These are phyloP conservation scores for Choristoneura fumiferana DNA, from an alignment of 1,140 invertebrate genomes.

Conservation along the genomic window DNA sequence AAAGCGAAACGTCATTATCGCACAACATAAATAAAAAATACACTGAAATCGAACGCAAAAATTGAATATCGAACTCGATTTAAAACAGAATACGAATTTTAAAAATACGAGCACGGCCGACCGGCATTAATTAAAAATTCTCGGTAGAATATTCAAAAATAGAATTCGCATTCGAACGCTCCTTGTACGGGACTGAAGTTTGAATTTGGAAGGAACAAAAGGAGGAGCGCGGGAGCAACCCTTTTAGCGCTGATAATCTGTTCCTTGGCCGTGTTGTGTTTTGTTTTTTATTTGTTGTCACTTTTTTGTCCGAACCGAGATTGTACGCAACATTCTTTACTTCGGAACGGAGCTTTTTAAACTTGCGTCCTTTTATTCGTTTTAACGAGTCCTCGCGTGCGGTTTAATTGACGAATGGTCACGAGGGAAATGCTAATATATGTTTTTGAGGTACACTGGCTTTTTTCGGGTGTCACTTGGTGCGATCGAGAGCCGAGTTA, in stretches of 20 bases:
- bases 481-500: too few relatives aligned
- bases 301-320: slow-evolving; percentile 75
- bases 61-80: slow-evolving; percentile 76
- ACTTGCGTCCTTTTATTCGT: slow-evolving; percentile 68
- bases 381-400: slow-evolving; percentile 60
- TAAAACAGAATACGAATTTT: slow-evolving; percentile 76
- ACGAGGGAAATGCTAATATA: slow-evolving; percentile 55
- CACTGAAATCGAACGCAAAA: slow-evolving; percentile 72
- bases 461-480: slow-evolving; percentile 28
- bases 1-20: slow-evolving; percentile 78
- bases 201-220: slow-evolving; percentile 77
- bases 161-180: slow-evolving; percentile 77
- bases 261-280: slow-evolving; percentile 71
- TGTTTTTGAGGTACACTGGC: slow-evolving; percentile 57
- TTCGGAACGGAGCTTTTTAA: slow-evolving; percentile 76
- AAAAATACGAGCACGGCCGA: slow-evolving; percentile 73
- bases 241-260: slow-evolving; percentile 78
- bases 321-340: slow-evolving; percentile 78
- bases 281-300: slow-evolving; percentile 74
- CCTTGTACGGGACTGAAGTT: slow-evolving; percentile 74
- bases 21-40: slow-evolving; percentile 75
- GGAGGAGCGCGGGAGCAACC: slow-evolving; percentile 74
- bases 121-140: slow-evolving; percentile 78
- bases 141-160: slow-evolving; percentile 78
- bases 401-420: slow-evolving; percentile 76